Conservation (phyloP, 2,888 invertebrate species). For the Mesochorus sp. region DNA sequence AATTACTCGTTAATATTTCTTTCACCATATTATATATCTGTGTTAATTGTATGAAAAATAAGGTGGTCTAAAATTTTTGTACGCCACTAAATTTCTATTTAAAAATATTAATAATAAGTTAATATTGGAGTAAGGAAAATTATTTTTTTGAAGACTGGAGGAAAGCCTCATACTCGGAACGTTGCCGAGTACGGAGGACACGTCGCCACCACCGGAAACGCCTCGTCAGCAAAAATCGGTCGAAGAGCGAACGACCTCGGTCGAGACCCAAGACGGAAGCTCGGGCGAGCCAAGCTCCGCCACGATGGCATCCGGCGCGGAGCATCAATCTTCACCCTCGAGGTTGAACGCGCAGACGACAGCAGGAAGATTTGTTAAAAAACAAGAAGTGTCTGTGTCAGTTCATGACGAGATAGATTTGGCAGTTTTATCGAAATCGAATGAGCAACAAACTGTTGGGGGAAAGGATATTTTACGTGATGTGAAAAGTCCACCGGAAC, state of each 20-base stretch:
- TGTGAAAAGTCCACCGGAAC: constrained; percentile 60
- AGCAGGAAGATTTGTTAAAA: not conserved
- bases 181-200: constrained; percentile 65
- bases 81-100: too few relatives aligned
- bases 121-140: not conserved
- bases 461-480: constrained; percentile 66
- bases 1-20: too few relatives aligned
- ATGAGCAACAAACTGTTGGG: constrained; percentile 62
- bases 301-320: constrained; percentile 63
- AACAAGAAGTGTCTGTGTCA: constrained; percentile 73
- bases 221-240: constrained; percentile 64
- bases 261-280: constrained; percentile 74
- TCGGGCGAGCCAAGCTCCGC: constrained; percentile 70
- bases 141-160: constrained; percentile 83
- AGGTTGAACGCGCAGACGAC: too few relatives aligned
- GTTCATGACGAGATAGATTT: constrained; percentile 75
- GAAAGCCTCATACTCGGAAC: constrained; percentile 84
- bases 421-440: constrained; percentile 66
- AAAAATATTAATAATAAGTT: too few relatives aligned
- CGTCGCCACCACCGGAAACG: constrained; percentile 36
- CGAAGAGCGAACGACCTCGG: constrained; percentile 18
- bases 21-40: too few relatives aligned
- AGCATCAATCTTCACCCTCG: too few relatives aligned
- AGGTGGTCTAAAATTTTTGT: too few relatives aligned
- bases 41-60: too few relatives aligned